These are phyloP conservation scores for Lampris incognitus DNA, from an alignment of 2,113 vertebrate genomes.

Conservation along the genomic window DNA sequence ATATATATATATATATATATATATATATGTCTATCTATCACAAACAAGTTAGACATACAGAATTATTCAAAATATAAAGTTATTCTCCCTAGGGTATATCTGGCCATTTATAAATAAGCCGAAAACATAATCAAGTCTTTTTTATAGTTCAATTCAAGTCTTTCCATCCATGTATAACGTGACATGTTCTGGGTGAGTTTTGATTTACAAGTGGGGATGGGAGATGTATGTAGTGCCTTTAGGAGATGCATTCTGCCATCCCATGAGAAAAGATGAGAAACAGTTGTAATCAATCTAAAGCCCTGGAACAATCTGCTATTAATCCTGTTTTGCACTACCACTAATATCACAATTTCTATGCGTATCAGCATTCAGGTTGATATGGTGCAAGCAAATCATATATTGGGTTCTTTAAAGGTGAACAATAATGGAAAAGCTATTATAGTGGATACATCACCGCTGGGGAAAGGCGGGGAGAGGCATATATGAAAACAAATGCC, in stretches of 20 bases:
- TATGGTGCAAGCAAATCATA: slow-evolving; percentile 37
- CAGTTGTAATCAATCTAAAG: slow-evolving; percentile 49
- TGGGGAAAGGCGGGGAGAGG: slow-evolving; percentile 2
- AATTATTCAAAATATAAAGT: too few species aligned
- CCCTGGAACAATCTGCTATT: slow-evolving; percentile 54
- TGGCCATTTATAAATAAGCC: too few species aligned
- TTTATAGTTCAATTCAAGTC: background rate
- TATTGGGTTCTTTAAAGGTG: slow-evolving; percentile 20
- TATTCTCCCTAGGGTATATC: too few species aligned
- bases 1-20: too few species aligned
- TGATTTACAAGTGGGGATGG: slow-evolving; percentile 33
- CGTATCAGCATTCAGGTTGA: slow-evolving; percentile 40
- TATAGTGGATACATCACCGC: slow-evolving; percentile 22
- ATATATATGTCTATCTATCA: too few species aligned
- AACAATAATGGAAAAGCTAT: slow-evolving; percentile 11
- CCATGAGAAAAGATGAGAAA: slow-evolving; percentile 44
- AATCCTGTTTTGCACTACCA: slow-evolving; percentile 48
- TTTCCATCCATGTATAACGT: slow-evolving; percentile 16
- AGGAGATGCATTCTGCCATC: slow-evolving; percentile 35
- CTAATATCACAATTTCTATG: slow-evolving; percentile 54
- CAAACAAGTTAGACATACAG: too few species aligned
- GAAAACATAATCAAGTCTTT: background rate
- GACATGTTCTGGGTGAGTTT: slow-evolving; percentile 18
- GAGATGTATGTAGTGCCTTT: slow-evolving; percentile 23
- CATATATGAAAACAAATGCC: slow-evolving; percentile 18